Base-by-base conservation (phyloP, 2,113 vertebrate species). In the Gasterosteus aculeatus region DNA sequence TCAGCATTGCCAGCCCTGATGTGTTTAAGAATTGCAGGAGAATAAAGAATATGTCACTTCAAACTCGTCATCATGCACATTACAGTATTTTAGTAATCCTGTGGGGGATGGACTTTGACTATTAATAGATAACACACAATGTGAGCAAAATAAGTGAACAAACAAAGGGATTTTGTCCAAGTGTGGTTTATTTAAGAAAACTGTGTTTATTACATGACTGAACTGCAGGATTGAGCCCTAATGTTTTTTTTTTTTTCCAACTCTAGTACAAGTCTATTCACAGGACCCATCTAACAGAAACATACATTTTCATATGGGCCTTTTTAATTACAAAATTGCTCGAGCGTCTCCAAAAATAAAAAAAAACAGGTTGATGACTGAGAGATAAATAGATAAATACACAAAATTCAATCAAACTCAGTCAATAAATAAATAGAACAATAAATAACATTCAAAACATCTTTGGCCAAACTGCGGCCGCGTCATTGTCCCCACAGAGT, bases 371-470 rank as follows among this genome's bases (percentile, higher is more conserved):
- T 87, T 0, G 46, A 91, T 87, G 81, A 90, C 78, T 78, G 84
- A 84, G 83, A 89, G 84, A 93, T 94, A 94, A 94, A 94, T 94
- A 93, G 81, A 94, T 95, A 94, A 94, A 94, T 94, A 94, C 79
- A 89, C 87, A 87, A 57, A 88, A 84, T 80, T 44, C 0, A 77
- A 89, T 84, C 77, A 69, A 86, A 88, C 51, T 82, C 83, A 85
- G 83, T 85, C 76, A 90, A 93, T 93, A 93, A 93, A 95, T 95
- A 93, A 93, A 92, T 92, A 92, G 53, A 92, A 93, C 80, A 90
- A 94, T 94, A 94, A 94, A 94, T 94, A 94, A 90, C 92, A 93
- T 91, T 92, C 83, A 92, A 88, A 92, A 89, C 64, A 92, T 92
- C 91, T 93, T 94, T 94, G 93, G 93, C 90, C 93, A 87, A 86